Evolutionary conservation across 2,113 vertebrate genomes (phyloP).

Genomic region (Callionymus lyra): DNA sequence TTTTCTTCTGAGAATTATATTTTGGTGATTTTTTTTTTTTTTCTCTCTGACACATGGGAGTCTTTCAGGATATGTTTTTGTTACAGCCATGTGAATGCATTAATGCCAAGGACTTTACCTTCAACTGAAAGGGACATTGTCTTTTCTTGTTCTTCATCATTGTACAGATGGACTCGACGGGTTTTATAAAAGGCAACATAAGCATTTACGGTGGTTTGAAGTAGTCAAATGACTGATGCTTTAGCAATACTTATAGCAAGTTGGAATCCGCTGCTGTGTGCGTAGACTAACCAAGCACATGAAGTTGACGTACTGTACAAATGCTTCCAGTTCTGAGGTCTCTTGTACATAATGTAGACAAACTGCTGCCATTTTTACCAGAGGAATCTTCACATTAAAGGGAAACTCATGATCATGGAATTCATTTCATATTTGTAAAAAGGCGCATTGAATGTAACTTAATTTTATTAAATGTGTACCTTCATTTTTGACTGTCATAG

Average conservation of each 20-base stretch:
- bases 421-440: constrained; percentile 34
- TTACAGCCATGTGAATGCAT: too few relatives aligned
- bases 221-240: constrained; percentile 21
- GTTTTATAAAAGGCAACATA: constrained; percentile 33
- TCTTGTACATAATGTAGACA: constrained; percentile 45
- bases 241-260: constrained; percentile 50
- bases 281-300: constrained; percentile 34
- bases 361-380: constrained; percentile 42
- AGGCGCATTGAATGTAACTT: constrained; percentile 57
- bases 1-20: too few relatives aligned
- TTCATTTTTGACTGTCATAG: constrained; percentile 29
- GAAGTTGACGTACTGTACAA: constrained; percentile 37
- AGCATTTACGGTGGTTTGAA: constrained; percentile 33
- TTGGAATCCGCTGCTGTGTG: constrained; percentile 34
- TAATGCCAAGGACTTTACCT: too few relatives aligned
- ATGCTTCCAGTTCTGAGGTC: constrained; percentile 42
- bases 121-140: too few relatives aligned
- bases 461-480: constrained; percentile 59
- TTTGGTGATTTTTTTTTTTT: too few relatives aligned
- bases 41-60: too few relatives aligned
- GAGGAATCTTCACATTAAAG: constrained; percentile 20
- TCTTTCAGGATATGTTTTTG: too few relatives aligned
- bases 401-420: constrained; percentile 30
- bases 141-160: too few relatives aligned
- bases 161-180: too few relatives aligned